phyloP scores from a whole-genome alignment of 92 coral and sea anemone species.

The Porites divaricata region DNA sequence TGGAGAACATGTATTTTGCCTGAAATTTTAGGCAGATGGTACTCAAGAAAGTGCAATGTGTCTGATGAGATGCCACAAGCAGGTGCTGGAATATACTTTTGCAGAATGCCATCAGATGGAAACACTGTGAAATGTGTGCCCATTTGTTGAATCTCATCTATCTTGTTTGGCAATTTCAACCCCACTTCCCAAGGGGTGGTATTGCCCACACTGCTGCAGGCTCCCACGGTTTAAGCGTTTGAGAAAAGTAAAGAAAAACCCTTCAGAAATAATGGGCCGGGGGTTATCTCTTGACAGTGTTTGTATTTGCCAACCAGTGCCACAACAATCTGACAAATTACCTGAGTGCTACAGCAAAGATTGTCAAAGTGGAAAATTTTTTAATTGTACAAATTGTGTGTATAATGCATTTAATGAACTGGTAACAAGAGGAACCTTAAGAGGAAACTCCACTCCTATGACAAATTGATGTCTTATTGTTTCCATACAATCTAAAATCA shows the following conservation, averaged over 20 bases:
- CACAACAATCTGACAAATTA: slow-evolving; percentile 51
- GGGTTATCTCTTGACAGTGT: slow-evolving; percentile 5
- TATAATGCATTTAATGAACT: slow-evolving; percentile 29
- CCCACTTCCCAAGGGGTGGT: slow-evolving; percentile 11
- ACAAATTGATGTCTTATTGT: too few relatives aligned
- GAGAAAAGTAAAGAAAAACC: neutral
- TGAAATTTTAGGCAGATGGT: slow-evolving; percentile 70
- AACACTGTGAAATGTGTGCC: slow-evolving; percentile 10
- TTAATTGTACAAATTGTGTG: slow-evolving; percentile 55
- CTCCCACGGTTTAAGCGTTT: slow-evolving; percentile 9
- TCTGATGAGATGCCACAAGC: slow-evolving; percentile 33
- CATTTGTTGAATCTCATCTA: slow-evolving; percentile 6
- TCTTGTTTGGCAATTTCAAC: slow-evolving; percentile 5
- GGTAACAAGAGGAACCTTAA: too few relatives aligned
- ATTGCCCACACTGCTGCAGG: slow-evolving; percentile 25
- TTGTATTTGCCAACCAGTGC: slow-evolving; percentile 38
- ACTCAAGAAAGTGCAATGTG: too few relatives aligned
- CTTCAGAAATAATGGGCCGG: slow-evolving; percentile 6
- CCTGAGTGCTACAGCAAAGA: slow-evolving; percentile 68
- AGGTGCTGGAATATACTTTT: slow-evolving; percentile 55
- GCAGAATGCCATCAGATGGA: slow-evolving; percentile 60
- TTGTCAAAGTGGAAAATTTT: slow-evolving; percentile 69
- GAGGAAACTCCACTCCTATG: too few relatives aligned
- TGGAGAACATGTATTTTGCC: slow-evolving; percentile 77
- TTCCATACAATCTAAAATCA: too few relatives aligned